Percentiles rank a stretch among this genome's conserved stretches.
Evolutionary conservation across 2,888 invertebrate species (phyloP).

Genomic region (Lottia gigantea): DNA sequence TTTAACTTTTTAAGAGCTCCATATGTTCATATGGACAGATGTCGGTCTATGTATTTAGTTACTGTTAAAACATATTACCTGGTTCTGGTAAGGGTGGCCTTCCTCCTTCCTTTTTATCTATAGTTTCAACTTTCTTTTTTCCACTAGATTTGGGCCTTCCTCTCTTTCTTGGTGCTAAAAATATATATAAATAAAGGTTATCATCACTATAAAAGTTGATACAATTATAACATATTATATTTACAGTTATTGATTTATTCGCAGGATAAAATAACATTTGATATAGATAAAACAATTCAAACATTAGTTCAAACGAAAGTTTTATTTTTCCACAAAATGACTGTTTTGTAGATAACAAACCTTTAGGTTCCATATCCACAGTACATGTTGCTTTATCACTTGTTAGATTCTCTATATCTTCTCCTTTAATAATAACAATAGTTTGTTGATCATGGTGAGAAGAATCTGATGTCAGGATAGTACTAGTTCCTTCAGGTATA

Average conservation of each 20-base stretch:
- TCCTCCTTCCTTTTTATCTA: constrained; percentile 35
- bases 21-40: too few species aligned
- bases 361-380: constrained; percentile 3
- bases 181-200: not conserved
- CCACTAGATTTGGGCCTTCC: constrained; percentile 51
- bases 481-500: not conserved
- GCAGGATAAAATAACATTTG: too few species aligned
- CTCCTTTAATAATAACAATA: not conserved
- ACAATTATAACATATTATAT: too few species aligned
- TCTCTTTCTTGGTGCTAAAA: constrained; percentile 27
- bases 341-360: not conserved
- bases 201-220: too few species aligned
- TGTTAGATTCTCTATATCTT: not conserved
- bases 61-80: constrained; percentile 32
- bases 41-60: not conserved
- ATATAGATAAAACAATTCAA: too few species aligned
- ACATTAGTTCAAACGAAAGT: too few species aligned
- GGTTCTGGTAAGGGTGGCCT: constrained; percentile 46
- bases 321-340: too few species aligned
- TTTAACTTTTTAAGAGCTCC: too few species aligned
- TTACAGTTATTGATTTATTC: too few species aligned
- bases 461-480: not conserved
- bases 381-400: constrained; percentile 18
- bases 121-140: constrained; percentile 39
- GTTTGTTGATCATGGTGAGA: not conserved